phyloP scores from a whole-genome alignment of 2,113 vertebrate genomes.

The Menura novaehollandiae region DNA sequence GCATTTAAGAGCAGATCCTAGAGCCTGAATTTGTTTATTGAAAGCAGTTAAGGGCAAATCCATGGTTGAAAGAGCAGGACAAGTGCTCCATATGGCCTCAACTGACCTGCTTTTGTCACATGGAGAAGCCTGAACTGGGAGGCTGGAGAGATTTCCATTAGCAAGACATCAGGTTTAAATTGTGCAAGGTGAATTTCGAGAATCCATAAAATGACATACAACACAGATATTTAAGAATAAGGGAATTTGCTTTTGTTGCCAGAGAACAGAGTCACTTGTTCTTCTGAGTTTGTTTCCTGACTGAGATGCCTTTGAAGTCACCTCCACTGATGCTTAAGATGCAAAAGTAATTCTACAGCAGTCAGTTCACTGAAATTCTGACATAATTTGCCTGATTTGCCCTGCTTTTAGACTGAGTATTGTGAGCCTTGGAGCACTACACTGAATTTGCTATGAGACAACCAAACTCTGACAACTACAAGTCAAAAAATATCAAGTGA shows the following conservation, averaged over 20 bases:
- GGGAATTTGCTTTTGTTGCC: background rate
- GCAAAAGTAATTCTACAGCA: background rate
- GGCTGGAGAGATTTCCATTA: background rate
- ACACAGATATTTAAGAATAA: background rate
- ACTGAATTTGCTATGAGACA: background rate
- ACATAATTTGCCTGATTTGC: background rate
- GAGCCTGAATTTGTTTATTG: background rate
- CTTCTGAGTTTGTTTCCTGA: background rate
- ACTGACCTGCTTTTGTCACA: background rate
- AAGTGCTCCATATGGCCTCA: background rate
- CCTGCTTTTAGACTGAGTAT: background rate
- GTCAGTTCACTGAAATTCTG: background rate
- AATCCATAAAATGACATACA: background rate
- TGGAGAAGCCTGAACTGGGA: background rate
- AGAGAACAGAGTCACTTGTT: background rate
- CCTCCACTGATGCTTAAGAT: background rate
- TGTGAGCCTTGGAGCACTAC: background rate
- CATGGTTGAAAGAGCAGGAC: background rate
- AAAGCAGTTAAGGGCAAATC: background rate
- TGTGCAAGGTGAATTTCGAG: background rate
- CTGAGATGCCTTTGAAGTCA: background rate
- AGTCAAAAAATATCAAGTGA: background rate
- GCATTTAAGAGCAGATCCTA: background rate
- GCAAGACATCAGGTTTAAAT: background rate
- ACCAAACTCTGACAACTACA: background rate